These are phyloP conservation scores for Coregonus ussuriensis DNA, from an alignment of 2,797 vertebrate genomes.

Conservation along the genomic window DNA sequence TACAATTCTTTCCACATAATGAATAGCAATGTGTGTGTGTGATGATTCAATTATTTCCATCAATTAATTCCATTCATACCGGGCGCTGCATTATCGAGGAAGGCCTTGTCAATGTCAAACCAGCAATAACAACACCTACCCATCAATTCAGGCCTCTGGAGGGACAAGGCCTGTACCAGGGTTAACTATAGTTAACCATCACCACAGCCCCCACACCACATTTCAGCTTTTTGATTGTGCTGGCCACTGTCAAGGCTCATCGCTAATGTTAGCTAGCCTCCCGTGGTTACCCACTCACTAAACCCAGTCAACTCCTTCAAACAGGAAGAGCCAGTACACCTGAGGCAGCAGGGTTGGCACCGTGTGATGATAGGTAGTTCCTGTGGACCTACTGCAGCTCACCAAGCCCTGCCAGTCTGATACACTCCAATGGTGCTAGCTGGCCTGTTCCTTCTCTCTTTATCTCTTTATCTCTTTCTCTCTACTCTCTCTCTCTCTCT, in stretches of 20 bases:
- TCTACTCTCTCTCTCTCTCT: too few species aligned
- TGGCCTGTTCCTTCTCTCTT: neutral
- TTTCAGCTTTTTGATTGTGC: slow-evolving; percentile 34
- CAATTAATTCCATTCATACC: neutral
- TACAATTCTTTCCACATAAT: neutral
- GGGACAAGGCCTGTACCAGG: too few species aligned
- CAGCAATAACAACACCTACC: neutral
- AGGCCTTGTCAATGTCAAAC: neutral
- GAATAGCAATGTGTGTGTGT: neutral
- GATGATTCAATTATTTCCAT: neutral
- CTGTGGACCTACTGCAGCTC: neutral
- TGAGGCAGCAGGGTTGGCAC: slow-evolving; percentile 31
- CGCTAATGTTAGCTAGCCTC: neutral
- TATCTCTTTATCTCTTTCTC: neutral
- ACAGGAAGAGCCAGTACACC: slow-evolving; percentile 11
- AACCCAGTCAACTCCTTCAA: neutral
- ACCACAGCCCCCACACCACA: slow-evolving; percentile 27
- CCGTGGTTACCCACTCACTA: neutral
- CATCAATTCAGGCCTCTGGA: neutral
- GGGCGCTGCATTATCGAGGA: neutral
- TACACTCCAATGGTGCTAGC: slow-evolving; percentile 32
- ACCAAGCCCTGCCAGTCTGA: slow-evolving; percentile 39
- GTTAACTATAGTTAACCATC: neutral
- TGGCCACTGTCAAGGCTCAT: slow-evolving; percentile 18
- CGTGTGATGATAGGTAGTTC: slow-evolving; percentile 4